phyloP scores from a whole-genome alignment of 2,888 invertebrate species.

The Rhynchonema sp. region DNA sequence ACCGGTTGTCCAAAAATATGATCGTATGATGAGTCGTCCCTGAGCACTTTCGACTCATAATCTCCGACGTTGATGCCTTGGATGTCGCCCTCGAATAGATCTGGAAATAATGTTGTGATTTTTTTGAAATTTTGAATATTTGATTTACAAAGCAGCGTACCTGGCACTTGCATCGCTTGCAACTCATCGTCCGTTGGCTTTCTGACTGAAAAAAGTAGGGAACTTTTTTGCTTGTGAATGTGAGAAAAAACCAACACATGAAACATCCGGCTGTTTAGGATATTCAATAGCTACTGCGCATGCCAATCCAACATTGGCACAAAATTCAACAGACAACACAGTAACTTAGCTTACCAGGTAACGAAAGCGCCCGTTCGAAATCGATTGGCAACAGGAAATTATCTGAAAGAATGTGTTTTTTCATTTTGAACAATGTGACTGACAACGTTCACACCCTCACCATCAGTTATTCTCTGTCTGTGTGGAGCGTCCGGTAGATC shows the following conservation, averaged over 20 bases:
- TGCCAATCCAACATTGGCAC: too few relatives aligned
- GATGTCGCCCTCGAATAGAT: slow-evolving; percentile 44
- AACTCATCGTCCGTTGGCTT: neutral
- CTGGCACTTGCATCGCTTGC: neutral
- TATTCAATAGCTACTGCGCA: too few relatives aligned
- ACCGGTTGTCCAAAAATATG: neutral
- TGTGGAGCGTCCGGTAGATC: too few relatives aligned
- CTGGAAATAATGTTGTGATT: slow-evolving; percentile 30
- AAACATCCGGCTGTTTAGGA: too few relatives aligned
- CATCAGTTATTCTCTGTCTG: too few relatives aligned
- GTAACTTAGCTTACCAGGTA: neutral
- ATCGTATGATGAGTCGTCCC: neutral
- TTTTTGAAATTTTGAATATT: neutral
- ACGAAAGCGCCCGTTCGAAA: neutral
- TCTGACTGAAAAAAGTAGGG: neutral
- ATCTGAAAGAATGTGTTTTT: neutral
- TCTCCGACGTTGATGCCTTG: slow-evolving; percentile 19
- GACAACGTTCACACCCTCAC: too few relatives aligned
- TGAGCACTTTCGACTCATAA: neutral
- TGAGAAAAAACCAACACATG: neutral
- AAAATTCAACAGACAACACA: neutral
- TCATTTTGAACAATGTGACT: too few relatives aligned
- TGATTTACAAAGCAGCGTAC: too few relatives aligned
- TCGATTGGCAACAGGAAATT: neutral
- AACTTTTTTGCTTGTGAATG: too few relatives aligned